Conservation (phyloP, 2,888 invertebrate species). For the Physocephala rufipes region DNA sequence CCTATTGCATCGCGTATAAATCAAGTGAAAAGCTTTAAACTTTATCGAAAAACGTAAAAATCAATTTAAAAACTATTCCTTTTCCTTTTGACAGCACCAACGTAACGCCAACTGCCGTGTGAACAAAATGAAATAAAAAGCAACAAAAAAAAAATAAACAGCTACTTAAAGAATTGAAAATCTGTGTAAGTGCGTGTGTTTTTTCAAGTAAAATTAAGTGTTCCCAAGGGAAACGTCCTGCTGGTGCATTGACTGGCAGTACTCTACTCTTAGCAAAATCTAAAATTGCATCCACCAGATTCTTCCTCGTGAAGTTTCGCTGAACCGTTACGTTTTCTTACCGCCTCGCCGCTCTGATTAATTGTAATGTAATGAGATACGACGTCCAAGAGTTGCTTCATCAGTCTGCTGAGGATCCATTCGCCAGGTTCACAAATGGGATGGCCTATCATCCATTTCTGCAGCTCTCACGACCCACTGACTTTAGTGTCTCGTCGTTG, state of each 20-base stretch:
- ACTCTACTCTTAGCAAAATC: neutral
- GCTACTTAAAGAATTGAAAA: neutral
- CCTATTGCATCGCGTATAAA: too few species aligned
- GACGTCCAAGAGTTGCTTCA: constrained; percentile 67
- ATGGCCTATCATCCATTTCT: constrained; percentile 89
- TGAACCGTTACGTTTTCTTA: constrained; percentile 17
- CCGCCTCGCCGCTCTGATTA: constrained; percentile 39
- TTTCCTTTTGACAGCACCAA: neutral
- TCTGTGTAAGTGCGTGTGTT: neutral
- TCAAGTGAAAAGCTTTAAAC: constrained; percentile 8
- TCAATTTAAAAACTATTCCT: too few species aligned
- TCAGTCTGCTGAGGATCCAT: constrained; percentile 67
- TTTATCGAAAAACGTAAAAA: too few species aligned
- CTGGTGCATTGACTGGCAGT: neutral
- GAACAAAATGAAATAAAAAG: neutral
- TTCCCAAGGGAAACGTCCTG: neutral
- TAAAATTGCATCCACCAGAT: neutral
- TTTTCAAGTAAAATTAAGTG: neutral
- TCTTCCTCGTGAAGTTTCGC: neutral
- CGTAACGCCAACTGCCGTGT: neutral
- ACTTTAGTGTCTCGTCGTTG: constrained; percentile 91
- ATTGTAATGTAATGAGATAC: constrained; percentile 68
- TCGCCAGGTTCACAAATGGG: constrained; percentile 67
- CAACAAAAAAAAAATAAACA: neutral
- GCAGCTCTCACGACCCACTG: constrained; percentile 90